These are phyloP conservation scores for Pangasius larnaudii DNA, from an alignment of 2,797 vertebrate genomes.

Conservation along the genomic window DNA sequence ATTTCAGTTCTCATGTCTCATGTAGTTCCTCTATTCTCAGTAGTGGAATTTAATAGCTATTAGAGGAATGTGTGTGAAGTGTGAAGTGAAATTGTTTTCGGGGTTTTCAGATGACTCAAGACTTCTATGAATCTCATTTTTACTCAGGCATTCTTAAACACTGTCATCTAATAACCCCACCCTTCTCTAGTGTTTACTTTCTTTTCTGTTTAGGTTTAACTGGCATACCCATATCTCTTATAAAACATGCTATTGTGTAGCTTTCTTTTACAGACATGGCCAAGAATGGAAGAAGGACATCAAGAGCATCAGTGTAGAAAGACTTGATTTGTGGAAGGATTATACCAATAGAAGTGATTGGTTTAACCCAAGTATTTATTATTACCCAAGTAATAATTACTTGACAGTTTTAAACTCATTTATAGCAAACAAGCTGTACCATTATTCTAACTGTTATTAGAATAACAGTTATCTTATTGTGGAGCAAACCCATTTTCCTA, in stretches of 20 bases:
- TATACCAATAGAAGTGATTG: not conserved
- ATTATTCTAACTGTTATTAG: conserved; percentile 21
- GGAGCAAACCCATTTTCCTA: conserved; percentile 21
- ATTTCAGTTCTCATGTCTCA: not conserved
- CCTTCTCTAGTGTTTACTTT: not conserved
- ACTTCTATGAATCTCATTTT: not conserved
- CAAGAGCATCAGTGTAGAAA: not conserved
- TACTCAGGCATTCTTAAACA: not conserved
- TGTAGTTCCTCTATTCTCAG: not conserved
- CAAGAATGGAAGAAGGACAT: conserved; percentile 1
- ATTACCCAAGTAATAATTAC: not conserved
- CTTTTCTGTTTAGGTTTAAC: not conserved
- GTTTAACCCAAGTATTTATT: not conserved
- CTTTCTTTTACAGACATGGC: not conserved
- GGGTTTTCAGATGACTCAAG: conserved; percentile 1
- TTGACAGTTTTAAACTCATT: conserved; percentile 9
- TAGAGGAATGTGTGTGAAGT: not conserved
- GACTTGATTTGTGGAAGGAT: not conserved
- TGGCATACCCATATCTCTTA: not conserved
- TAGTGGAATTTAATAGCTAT: not conserved
- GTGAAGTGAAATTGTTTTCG: not conserved
- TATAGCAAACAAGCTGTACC: conserved; percentile 38
- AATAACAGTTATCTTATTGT: conserved; percentile 1
- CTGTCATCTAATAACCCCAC: not conserved
- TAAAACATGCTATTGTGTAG: not conserved